Evolutionary conservation across 2,113 vertebrate species (phyloP).

Genomic region (Cebus imitator): DNA sequence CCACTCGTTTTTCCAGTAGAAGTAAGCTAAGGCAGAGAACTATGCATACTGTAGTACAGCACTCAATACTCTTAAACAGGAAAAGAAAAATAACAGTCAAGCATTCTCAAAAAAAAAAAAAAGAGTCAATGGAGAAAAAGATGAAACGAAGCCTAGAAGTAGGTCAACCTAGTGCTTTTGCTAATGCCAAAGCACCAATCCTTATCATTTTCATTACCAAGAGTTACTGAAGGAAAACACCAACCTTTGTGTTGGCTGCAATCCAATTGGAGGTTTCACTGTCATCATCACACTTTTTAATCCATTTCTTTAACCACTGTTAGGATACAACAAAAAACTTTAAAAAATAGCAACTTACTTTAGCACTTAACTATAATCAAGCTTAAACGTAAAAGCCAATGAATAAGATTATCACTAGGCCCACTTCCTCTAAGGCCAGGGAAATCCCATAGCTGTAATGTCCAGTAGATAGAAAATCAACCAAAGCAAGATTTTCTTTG

Average conservation of each 20-base stretch:
- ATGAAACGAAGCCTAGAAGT: background rate
- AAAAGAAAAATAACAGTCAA: background rate
- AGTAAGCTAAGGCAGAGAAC: background rate
- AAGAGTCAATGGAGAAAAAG: background rate
- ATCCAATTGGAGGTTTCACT: conserved; percentile 99
- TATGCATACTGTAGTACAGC: background rate
- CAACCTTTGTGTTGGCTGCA: conserved; percentile 99
- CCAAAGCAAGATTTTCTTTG: background rate
- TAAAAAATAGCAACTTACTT: conserved; percentile 11
- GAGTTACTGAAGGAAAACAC: conserved; percentile 35
- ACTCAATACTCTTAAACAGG: background rate
- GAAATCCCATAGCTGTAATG: background rate
- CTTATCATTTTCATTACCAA: background rate
- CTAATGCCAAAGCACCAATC: background rate
- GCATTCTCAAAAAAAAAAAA: background rate
- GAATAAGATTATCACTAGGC: background rate
- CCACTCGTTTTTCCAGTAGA: background rate
- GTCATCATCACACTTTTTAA: conserved; percentile 99
- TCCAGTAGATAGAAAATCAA: background rate
- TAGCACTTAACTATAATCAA: conserved; percentile 8
- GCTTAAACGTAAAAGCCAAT: conserved; percentile 8
- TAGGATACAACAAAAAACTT: conserved; percentile 55
- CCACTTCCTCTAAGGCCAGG: background rate
- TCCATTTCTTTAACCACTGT: conserved; percentile 99
- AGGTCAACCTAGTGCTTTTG: background rate